Evolutionary conservation across 1,140 invertebrate genomes (phyloP), one percentile per base, ranked within the genome.

Genomic region (Thrips palmi): DNA sequence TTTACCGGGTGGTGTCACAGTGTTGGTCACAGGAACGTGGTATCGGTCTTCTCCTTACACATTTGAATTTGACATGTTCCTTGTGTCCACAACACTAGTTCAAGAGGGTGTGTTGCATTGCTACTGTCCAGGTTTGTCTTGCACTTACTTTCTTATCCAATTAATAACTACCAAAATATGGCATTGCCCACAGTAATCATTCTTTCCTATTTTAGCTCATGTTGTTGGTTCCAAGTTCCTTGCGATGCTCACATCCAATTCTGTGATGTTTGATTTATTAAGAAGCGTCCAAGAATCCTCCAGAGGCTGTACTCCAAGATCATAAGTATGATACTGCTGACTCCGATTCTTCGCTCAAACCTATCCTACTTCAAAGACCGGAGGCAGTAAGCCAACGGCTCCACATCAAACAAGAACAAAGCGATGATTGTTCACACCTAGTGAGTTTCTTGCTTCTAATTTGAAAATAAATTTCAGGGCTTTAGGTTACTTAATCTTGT

Each of bases 11-110:
- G 51, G 51, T 6, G 46, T 51, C 7, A 52, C 80, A 60, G 81
- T 97, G 15, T 60, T 97, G 27, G 79, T 97, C 2, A 88, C 88
- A 17, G 92, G 92, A 36, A 88, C 89, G 2, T 97, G 89, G 87
- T 83, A 82, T 40, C 78, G 74, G 27, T 69, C 72, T 18, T 77
- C 82, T 47, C 71, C 75, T 15, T 97, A 96, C 53, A 81, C 82
- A 1, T 82, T 94, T 21, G 63, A 92, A 14, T 93, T 97, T 56
- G 91, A 93, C 55, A 77, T 81, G 32, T 78, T 86, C 49, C 77
- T 84, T 6, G 86, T 94, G 25, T 77, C 87, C 29, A 91, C 89
- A 2, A 84, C 80, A 41, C 60, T 94, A 40, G 77, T 85, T 15
- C 91, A 96, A 60, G 82, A 77, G 50, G 91, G 91, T 19, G 84